Base-by-base conservation (phyloP, 2,888 invertebrate species). In the Drosophila pseudotakahashii region DNA sequence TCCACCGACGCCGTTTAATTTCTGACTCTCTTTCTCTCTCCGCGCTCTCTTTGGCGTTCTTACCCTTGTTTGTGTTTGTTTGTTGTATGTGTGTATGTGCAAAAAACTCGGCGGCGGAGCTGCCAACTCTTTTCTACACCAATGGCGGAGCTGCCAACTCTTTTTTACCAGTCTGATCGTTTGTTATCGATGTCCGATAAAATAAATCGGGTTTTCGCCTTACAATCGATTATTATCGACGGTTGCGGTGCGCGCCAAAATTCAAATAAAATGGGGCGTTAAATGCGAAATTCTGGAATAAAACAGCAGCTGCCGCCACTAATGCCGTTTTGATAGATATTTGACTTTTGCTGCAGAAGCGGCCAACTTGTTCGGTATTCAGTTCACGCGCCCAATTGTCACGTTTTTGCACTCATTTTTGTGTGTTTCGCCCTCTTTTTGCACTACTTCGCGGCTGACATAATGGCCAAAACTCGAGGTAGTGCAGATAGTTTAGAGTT, bases 1-100 rank as follows among this genome's bases (percentile, higher is more conserved):
- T 89, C 90, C 83, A 89, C 89, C 89, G 90, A 90, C 90, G 90
- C 90, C 90, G 90, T 32, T 32, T 47, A 32, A 32, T 47, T 47
- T 32, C 81, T 61, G 61, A 51, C 73, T 63, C 57, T 45, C 57
- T 66, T 42, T 50, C 26, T 26, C 44, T 45, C 52, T 60, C 55
- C 16, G 58, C 48, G 45, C 47, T 36, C 48, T 19, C 34, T 59
- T 50, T 63, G 63, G 69, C 53, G 58, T 72, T 48, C 39, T 59
- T 52, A 47, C 74, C 80, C 76, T 80, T 76, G 80, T 32, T 79
- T 76, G 78, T 78, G 76, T 84, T 44, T 67, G 68, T 19, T 19
- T 75, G 76, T 70, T 72, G 68, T n/a, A n/a, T 75, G 76, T 70
- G 72, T 50, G 63, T 41, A 64, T 53, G 62, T 62, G 67, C 52